Evolutionary conservation across 2,113 vertebrate species (phyloP).

Genomic region (Gorsachius goisagi): DNA sequence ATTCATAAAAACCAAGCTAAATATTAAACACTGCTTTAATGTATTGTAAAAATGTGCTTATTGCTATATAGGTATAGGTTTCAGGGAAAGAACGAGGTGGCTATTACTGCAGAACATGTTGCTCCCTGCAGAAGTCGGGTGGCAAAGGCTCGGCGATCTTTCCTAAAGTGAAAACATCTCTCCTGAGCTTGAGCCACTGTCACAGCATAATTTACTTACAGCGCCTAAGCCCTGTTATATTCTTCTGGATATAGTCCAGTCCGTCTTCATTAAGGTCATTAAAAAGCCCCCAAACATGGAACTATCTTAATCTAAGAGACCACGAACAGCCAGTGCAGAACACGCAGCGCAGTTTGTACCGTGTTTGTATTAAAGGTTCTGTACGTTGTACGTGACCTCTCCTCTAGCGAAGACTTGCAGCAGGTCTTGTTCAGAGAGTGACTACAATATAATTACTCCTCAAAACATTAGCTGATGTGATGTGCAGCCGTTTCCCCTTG

Average conservation of each 20-base stretch:
- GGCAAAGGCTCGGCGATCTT: background rate
- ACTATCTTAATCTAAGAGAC: background rate
- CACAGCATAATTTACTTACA: background rate
- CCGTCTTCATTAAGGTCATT: background rate
- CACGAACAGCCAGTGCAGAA: background rate
- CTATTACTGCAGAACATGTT: background rate
- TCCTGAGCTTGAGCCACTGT: background rate
- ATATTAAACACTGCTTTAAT: background rate
- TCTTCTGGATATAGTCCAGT: background rate
- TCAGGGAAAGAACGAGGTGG: background rate
- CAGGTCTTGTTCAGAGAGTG: background rate
- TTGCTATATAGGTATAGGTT: background rate
- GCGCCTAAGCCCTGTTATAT: fast-evolving
- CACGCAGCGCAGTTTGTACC: background rate
- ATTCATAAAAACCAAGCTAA: background rate
- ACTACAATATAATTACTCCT: background rate
- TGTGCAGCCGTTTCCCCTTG: background rate
- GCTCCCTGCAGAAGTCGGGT: background rate
- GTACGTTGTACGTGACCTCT: fast-evolving
- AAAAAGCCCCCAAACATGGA: background rate
- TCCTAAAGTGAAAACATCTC: background rate
- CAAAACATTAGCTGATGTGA: background rate
- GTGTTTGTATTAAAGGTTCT: fast-evolving
- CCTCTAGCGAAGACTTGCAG: background rate
- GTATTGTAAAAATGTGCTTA: background rate